Evolutionary conservation across 2,888 invertebrate genomes (phyloP), one percentile per base, ranked within the genome.

Genomic region (Epistrophe grossulariae): DNA sequence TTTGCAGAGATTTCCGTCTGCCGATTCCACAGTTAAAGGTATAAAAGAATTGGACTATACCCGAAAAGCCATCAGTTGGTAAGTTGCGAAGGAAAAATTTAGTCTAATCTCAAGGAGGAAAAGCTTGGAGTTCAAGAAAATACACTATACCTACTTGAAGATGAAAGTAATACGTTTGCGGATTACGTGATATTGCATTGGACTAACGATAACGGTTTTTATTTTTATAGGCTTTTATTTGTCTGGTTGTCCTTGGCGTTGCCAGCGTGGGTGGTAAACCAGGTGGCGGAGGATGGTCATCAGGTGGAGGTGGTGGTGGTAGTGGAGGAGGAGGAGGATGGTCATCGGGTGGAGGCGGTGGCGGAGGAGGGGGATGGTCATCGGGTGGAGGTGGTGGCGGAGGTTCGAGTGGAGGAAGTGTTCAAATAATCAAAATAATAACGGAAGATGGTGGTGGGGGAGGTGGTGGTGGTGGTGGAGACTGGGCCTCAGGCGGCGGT

Each of bases 231-330:
- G 91, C 91, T 66, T 91, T 91, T 88, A 90, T 92, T 73, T 92
- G 91, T 90, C 89, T 92, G 78, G 85, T 92, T 76, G 88, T 92
- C 52, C 90, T 92, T 80, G 91, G 92, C 78, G 91, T 89, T 31
- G 91, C 91, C 84, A 90, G 91, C 57, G 92, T 92, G 1, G 88
- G 90, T 57, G 91, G 91, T 71, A 92, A 91, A 71, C 84, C 88
- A 8, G 83, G 89, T 6, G 87, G 85, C 24, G 59, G 68, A 28
- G 68, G 77, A 2, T 87, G 88, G 35, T 84, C 88, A 8, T 84
- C 85, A 55, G 52, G 89, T 8, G 74, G 80, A 24, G 85, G 84
- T 45, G 76, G 83, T 13, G 85, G 77, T 15, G 76, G 83, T 8
- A 82, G 77, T 11, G 74, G 82, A 35, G 85, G 77, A 3, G 74